Evolutionary conservation across 2,797 vertebrate species (phyloP).

Genomic region (Tolypeutes matacus): DNA sequence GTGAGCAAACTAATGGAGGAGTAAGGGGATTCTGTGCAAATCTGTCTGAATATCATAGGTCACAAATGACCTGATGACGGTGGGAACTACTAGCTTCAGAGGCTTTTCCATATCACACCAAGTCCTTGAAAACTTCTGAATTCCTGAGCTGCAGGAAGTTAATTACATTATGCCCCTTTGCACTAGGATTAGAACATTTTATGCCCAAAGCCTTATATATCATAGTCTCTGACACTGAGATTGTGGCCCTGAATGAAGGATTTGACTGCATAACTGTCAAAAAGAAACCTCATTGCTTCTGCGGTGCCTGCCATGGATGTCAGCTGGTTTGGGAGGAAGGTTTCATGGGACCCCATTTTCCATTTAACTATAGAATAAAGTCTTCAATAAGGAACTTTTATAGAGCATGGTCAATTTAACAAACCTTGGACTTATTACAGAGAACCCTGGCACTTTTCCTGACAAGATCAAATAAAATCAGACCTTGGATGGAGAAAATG

Average conservation of each 20-base stretch:
- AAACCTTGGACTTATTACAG: not conserved
- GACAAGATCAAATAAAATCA: not conserved
- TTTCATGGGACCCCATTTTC: not conserved
- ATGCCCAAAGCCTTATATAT: not conserved
- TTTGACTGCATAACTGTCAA: not conserved
- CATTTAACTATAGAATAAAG: not conserved
- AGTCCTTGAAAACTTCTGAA: not conserved
- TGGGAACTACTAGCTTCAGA: not conserved
- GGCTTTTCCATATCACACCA: not conserved
- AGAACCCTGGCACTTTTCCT: not conserved
- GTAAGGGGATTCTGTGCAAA: not conserved
- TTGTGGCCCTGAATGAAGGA: not conserved
- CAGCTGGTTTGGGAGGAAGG: not conserved
- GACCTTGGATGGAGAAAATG: not conserved
- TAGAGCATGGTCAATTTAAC: not conserved
- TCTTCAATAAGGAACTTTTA: not conserved
- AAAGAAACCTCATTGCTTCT: not conserved
- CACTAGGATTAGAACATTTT: not conserved
- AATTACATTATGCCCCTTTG: not conserved
- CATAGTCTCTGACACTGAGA: not conserved
- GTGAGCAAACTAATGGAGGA: not conserved
- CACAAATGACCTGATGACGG: not conserved
- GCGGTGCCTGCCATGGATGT: not conserved
- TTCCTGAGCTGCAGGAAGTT: not conserved
- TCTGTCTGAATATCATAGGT: not conserved